Base-by-base conservation (phyloP, 2,888 invertebrate species). In the Geophilus truncorum region DNA sequence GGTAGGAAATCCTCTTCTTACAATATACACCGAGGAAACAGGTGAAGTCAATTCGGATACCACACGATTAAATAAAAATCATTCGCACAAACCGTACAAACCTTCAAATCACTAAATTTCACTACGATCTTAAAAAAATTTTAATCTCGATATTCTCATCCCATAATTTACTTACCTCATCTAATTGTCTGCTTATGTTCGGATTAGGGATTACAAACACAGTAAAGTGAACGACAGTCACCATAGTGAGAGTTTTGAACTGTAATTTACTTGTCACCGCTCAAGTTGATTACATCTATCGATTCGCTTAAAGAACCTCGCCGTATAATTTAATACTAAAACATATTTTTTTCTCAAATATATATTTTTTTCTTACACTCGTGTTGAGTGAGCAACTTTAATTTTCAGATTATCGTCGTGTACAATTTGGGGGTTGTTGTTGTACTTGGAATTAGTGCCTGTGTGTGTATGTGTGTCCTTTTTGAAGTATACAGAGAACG, bases 401-500 rank as follows among this genome's bases (percentile, higher is more conserved):
- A 62, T 25, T 62, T 25, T 25, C 5, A 25, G 62, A 62, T 62
- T 62, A 62, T 62, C 62, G 62, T 62, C 62, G 62, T 10, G 45
- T 62, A 23, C 23, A 62, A 62, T 62, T 62, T 62, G 62, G 23
- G 21, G 23, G 62, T 62, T 62, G 62, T 62, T 62, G 62, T 62
- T 25, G 62, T 62, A 25, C 12, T 62, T 62, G 62, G 62, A 62
- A 62, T 62, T 62, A 62, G 62, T 62, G 62, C 62, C 12, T 40
- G 36, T 40, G 36, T 40, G 36, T 45, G n/a, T n/a, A 25, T 62
- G 62, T 62, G 62, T 62, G 25, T 62, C 62, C 12, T 25, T 62
- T 62, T 62, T 62, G 25, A 62, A 62, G 62, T 62, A 62, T 62
- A 62, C 62, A 62, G 62, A 62, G 62, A 62, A 15, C 62, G 62